phyloP scores from a whole-genome alignment of 1,140 invertebrate species.

The Ceratoteleas bidentatus region DNA sequence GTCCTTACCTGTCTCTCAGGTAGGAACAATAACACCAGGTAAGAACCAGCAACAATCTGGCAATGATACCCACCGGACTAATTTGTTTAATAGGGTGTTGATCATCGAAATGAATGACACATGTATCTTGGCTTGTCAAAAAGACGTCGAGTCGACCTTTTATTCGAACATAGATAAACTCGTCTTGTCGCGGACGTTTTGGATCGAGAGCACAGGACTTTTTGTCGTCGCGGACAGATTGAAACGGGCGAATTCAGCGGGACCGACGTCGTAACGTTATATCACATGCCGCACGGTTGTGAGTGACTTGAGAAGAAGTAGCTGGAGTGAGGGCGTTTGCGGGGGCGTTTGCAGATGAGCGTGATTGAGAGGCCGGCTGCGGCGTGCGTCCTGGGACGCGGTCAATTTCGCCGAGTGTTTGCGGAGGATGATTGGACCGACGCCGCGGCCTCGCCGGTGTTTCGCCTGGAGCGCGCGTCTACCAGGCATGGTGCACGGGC shows the following conservation, averaged over 20 bases:
- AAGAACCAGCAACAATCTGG: too few relatives aligned
- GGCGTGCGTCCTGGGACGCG: constrained; percentile 36
- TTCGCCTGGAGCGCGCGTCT: constrained; percentile 40
- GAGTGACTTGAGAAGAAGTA: constrained; percentile 33
- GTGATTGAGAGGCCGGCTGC: constrained; percentile 48
- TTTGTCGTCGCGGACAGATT: constrained; percentile 23
- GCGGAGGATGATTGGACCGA: constrained; percentile 46
- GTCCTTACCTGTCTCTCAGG: too few relatives aligned
- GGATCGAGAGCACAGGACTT: constrained; percentile 21
- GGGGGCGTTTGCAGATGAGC: constrained; percentile 47
- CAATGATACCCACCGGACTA: too few relatives aligned
- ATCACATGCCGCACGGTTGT: constrained; percentile 73
- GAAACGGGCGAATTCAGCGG: constrained; percentile 35
- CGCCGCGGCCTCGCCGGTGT: constrained; percentile 1
- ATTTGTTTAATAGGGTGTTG: constrained; percentile 4
- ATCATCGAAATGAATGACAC: constrained; percentile 25
- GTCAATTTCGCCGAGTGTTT: constrained; percentile 49
- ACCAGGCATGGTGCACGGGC: constrained; percentile 68
- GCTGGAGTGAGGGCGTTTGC: constrained; percentile 21
- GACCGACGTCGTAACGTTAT: constrained; percentile 62
- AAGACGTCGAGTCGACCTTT: constrained; percentile 77
- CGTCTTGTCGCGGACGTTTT: constrained; percentile 20
- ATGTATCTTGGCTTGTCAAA: constrained; percentile 71
- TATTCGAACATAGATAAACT: constrained; percentile 81
- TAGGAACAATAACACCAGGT: too few relatives aligned